Conservation (phyloP, 2,113 vertebrate species). For the Tricholaema leucomelas region DNA sequence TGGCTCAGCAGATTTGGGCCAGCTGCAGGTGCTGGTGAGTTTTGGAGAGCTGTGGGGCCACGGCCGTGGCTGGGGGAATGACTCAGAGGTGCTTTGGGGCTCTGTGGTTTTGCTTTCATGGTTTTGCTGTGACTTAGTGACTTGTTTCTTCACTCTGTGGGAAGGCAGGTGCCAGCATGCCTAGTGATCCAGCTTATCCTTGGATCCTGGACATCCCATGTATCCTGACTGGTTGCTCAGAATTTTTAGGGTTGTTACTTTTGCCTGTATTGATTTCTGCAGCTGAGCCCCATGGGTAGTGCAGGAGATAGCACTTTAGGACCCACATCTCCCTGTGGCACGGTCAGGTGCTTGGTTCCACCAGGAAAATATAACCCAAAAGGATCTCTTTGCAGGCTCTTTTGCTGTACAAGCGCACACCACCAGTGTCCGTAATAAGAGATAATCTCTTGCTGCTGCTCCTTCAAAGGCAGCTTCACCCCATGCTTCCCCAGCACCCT, state of each 20-base stretch:
- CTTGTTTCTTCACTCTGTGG: conserved; percentile 70
- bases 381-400: neutral
- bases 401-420: neutral
- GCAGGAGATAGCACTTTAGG: neutral
- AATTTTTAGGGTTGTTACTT: rapidly evolving
- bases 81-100: conserved; percentile 79
- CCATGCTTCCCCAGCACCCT: rapidly evolving
- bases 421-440: neutral
- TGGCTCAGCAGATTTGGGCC: conserved; percentile 46
- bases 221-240: rapidly evolving
- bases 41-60: conserved; percentile 68
- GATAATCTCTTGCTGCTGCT: neutral
- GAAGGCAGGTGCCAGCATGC: conserved; percentile 75
- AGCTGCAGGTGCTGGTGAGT: conserved; percentile 73
- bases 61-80: conserved; percentile 57
- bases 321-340: rapidly evolving
- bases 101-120: conserved; percentile 84
- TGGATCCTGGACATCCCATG: rapidly evolving
- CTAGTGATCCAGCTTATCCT: rapidly evolving
- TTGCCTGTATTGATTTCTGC: neutral
- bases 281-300: neutral
- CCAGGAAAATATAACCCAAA: neutral
- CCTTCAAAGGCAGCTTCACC: neutral
- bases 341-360: rapidly evolving
- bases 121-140: conserved; percentile 79